Base-by-base conservation (phyloP, 2,797 vertebrate genomes). In the Propithecus deckenii region DNA sequence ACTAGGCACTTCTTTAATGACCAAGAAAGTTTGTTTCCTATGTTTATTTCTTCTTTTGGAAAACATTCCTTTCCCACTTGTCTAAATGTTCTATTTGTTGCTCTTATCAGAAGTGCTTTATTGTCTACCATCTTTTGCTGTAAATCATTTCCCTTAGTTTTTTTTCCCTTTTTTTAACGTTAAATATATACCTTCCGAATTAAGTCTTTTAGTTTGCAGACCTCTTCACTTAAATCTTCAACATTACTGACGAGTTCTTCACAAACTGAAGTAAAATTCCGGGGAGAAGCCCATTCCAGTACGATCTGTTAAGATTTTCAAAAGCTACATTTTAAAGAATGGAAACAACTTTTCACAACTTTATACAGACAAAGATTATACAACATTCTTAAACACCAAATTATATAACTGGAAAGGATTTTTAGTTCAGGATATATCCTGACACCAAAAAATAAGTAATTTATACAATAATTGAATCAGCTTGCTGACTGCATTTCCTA, bases 151-250 rank as follows among this genome's bases (percentile, higher is more conserved):
- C 23, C 76, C 23, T n/a, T 59, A 9, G 4, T 78, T 57, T 74
- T 13, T 46, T 28, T 9, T 9, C 35, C 50, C 22, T 35, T 11
- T 46, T 95, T 65, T 61, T 13, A 76, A 93, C 20, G 1, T 71
- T 91, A 92, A 43, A 63, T 7, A 97, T 95, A 65, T 98, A 99
- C 99, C 99, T 99, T 98, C 91, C 98, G 89, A 63, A 99, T 95
- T 41, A 99, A 98, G 94, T 98, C 98, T 96, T 98, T 99, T 65
- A 99, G 98, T 96, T 98, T 99, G 97, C 76, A 87, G 96, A 99
- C 98, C 98, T 99, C 99, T 98, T 99, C 99, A 98, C 98, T 98
- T 97, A 99, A 97, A 97, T 99, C 99, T 97, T 98, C 98, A 57
- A 98, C 98, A 84, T 97, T 99, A 95, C 97, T 79, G 88, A 99